Evolutionary conservation across 2,888 invertebrate genomes (phyloP).

Genomic region (Serripes groenlandicus): DNA sequence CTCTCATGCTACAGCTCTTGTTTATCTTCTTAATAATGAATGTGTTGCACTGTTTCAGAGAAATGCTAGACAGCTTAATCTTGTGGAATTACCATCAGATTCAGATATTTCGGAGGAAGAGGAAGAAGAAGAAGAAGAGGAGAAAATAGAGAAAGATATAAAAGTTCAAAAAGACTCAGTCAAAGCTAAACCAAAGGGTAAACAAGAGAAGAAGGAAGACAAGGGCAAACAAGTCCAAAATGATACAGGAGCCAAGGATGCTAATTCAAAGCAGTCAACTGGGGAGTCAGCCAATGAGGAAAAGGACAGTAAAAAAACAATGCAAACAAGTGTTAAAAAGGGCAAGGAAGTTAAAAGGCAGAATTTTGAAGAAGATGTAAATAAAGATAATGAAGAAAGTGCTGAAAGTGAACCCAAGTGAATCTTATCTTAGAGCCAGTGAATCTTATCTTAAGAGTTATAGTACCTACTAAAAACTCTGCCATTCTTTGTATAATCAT

Average conservation of each 20-base stretch:
- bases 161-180: not conserved
- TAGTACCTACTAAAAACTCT: too few species aligned
- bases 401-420: not conserved
- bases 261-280: not conserved
- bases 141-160: not conserved
- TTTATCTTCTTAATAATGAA: too few species aligned
- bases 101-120: conserved; percentile 19
- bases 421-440: too few species aligned
- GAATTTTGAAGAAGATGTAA: not conserved
- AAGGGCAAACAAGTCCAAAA: not conserved
- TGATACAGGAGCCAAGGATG: not conserved
- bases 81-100: not conserved
- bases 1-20: too few species aligned
- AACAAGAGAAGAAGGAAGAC: conserved; percentile 8
- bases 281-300: not conserved
- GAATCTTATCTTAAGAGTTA: too few species aligned
- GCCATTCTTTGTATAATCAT: too few species aligned
- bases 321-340: conserved; percentile 1
- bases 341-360: not conserved
- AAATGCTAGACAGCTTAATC: conserved; percentile 18
- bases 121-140: not conserved
- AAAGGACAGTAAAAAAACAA: not conserved
- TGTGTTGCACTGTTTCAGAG: conserved; percentile 7
- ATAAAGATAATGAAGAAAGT: not conserved
- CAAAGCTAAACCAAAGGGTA: not conserved